Conservation (phyloP, 2,888 invertebrate species). For the Pachycephus smyrnensis region DNA sequence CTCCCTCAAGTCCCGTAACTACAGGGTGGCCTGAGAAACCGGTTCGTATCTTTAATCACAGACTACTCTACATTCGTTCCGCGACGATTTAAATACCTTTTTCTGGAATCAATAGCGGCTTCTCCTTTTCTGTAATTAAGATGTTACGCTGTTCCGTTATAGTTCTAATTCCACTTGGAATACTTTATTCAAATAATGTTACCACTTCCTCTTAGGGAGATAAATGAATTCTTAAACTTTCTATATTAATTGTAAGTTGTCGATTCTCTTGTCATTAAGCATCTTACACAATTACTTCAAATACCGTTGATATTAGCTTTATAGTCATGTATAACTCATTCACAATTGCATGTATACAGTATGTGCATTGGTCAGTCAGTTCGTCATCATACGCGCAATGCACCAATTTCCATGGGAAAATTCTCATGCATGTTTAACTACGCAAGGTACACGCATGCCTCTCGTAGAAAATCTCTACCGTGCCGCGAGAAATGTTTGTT, state of each 20-base stretch:
- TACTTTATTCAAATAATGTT: not conserved
- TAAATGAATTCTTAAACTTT: not conserved
- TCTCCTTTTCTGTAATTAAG: not conserved
- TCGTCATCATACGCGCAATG: not conserved
- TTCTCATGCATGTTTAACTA: not conserved
- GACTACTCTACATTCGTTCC: conserved; percentile 28
- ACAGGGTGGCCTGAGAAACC: conserved; percentile 49
- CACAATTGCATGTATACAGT: not conserved
- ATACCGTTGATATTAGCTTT: not conserved
- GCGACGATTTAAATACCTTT: conserved; percentile 35
- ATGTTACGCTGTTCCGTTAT: not conserved
- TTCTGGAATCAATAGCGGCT: conserved; percentile 38
- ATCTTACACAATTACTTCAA: not conserved
- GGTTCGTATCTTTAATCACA: conserved; percentile 44
- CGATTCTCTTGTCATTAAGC: not conserved
- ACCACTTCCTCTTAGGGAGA: not conserved
- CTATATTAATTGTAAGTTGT: not conserved
- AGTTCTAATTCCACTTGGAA: not conserved
- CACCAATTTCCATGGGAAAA: not conserved
- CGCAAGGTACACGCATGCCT: not conserved
- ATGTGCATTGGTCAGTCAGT: not conserved
- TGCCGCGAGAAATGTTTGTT: not conserved
- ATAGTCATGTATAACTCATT: not conserved
- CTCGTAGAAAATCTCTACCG: not conserved
- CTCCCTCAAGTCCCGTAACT: conserved; percentile 17